These are phyloP conservation scores for Kryptolebias ocellatus DNA, from an alignment of 2,797 vertebrate genomes.

Conservation along the genomic window DNA sequence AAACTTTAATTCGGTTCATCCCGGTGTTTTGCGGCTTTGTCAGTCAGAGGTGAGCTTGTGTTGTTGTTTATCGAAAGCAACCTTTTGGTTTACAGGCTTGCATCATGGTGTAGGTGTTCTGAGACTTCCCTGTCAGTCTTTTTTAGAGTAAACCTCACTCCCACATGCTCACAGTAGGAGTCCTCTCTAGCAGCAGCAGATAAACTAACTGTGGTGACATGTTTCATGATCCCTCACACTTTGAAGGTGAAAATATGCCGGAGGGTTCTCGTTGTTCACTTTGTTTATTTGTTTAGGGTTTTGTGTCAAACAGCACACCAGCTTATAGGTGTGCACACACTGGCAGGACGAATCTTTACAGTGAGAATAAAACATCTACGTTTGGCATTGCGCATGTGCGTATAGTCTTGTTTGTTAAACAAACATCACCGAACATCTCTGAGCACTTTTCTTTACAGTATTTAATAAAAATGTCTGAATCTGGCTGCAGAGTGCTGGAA, in stretches of 20 bases:
- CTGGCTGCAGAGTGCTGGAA: background rate
- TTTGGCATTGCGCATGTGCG: background rate
- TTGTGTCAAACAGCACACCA: constrained; percentile 7
- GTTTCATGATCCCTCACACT: constrained; percentile 49
- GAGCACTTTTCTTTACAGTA: too few relatives aligned
- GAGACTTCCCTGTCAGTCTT: constrained; percentile 54
- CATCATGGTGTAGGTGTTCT: constrained; percentile 62
- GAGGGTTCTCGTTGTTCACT: constrained; percentile 44
- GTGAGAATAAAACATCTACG: constrained; percentile 10
- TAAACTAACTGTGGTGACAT: constrained; percentile 46
- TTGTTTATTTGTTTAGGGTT: constrained; percentile 36
- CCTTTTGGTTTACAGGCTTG: constrained; percentile 47
- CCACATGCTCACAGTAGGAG: constrained; percentile 54
- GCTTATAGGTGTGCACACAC: constrained; percentile 9
- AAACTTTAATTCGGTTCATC: constrained; percentile 29
- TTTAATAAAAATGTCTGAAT: background rate
- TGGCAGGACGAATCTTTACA: constrained; percentile 32
- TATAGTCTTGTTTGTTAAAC: background rate
- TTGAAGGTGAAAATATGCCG: constrained; percentile 57
- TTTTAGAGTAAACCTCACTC: constrained; percentile 48
- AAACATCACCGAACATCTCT: too few relatives aligned
- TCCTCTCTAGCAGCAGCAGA: constrained; percentile 45
- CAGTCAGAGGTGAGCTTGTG: constrained; percentile 22
- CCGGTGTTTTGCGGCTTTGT: constrained; percentile 24
- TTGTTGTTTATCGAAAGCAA: constrained; percentile 40